phyloP scores from a whole-genome alignment of 30 jellyfish, hydroid and myxozoan species.

The Chrysaora quinquecirrha region DNA sequence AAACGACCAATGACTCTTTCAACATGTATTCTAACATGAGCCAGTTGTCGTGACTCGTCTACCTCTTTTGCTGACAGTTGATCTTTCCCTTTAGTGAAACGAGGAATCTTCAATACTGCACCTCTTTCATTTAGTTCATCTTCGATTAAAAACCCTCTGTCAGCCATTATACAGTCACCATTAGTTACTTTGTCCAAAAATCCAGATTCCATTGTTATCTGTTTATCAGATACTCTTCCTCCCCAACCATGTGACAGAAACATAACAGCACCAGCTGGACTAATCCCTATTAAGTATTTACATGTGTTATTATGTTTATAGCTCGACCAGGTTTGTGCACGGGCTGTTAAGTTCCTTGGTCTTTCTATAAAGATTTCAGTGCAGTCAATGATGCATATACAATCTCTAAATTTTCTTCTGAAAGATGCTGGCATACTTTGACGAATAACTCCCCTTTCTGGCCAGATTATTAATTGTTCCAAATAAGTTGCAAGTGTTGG shows the following conservation, averaged over 20 bases:
- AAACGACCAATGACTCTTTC: slow-evolving; percentile 73
- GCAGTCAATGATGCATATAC: slow-evolving; percentile 75
- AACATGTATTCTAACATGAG: slow-evolving; percentile 77
- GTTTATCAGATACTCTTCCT: slow-evolving; percentile 72
- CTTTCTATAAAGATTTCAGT: slow-evolving; percentile 51
- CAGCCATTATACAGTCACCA: slow-evolving; percentile 80
- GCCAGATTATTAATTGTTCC: slow-evolving; percentile 37
- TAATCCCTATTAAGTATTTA: slow-evolving; percentile 59
- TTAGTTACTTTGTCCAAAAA: slow-evolving; percentile 42
- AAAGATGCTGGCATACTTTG: slow-evolving; percentile 47
- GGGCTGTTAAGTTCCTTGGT: neutral
- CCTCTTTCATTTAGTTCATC: slow-evolving; percentile 72
- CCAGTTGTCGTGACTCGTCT: slow-evolving; percentile 49
- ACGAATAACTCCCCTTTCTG: slow-evolving; percentile 45
- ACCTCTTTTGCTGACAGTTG: slow-evolving; percentile 70
- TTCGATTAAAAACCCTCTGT: slow-evolving; percentile 64
- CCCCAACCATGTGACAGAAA: slow-evolving; percentile 86
- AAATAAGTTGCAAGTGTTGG: slow-evolving; percentile 23
- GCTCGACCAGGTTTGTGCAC: slow-evolving; percentile 37
- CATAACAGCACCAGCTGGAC: slow-evolving; percentile 80
- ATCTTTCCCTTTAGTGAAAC: slow-evolving; percentile 69
- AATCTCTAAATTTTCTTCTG: slow-evolving; percentile 22
- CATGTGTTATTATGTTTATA: slow-evolving; percentile 61
- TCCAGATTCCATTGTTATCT: slow-evolving; percentile 53
- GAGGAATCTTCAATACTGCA: slow-evolving; percentile 54